phyloP scores from a whole-genome alignment of 2,113 vertebrate genomes.

The Melanerpes aurifrons region DNA sequence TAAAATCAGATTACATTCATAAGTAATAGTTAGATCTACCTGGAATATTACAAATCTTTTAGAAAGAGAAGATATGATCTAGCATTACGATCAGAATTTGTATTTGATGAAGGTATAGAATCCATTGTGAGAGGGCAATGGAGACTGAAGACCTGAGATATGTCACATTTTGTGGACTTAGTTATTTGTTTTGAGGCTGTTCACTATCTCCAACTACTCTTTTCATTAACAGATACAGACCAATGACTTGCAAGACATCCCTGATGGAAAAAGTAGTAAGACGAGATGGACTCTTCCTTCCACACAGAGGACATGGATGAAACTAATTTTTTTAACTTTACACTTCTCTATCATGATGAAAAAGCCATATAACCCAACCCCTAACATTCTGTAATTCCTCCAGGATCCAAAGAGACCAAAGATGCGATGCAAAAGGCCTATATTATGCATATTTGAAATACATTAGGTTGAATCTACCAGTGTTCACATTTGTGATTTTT shows the following conservation, averaged over 20 bases:
- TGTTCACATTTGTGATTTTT: background rate
- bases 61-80: background rate
- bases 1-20: background rate
- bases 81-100: background rate
- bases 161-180: background rate
- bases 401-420: background rate
- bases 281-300: background rate
- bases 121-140: background rate
- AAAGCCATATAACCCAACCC: background rate
- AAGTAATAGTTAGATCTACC: background rate
- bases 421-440: background rate
- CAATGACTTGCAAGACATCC: background rate
- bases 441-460: background rate
- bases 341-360: background rate
- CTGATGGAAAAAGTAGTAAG: background rate
- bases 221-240: background rate
- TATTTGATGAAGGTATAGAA: background rate
- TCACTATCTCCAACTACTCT: background rate
- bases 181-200: background rate
- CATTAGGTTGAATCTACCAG: background rate
- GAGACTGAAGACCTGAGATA: background rate
- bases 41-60: background rate
- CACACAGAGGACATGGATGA: background rate
- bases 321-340: fast-evolving
- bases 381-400: background rate